Conservation (phyloP, 2,113 vertebrate species). For the Misgurnus anguillicaudatus region DNA sequence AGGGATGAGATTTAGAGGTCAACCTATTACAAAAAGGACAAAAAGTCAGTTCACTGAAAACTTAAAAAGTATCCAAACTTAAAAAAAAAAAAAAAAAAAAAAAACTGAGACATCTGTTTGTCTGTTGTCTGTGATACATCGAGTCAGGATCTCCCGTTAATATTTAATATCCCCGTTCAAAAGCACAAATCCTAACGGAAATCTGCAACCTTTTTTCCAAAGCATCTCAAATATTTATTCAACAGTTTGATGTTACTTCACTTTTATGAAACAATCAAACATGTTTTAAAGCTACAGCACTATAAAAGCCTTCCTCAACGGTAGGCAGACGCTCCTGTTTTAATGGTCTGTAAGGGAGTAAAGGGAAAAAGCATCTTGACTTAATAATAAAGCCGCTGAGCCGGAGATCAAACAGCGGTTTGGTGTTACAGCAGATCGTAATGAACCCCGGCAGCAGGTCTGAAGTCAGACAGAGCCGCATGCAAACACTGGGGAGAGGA, state of each 20-base stretch:
- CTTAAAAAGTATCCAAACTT: neutral
- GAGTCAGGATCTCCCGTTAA: neutral
- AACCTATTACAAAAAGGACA: neutral
- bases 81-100: neutral
- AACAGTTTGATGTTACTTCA: conserved; percentile 25
- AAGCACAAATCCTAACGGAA: conserved; percentile 26
- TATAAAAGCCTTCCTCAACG: neutral
- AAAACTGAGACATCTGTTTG: neutral
- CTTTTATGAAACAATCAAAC: conserved; percentile 33
- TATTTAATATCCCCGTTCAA: conserved; percentile 12
- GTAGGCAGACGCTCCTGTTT: neutral
- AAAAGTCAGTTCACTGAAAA: neutral
- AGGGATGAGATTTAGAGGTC: conserved; percentile 26
- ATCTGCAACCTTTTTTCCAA: conserved; percentile 26
- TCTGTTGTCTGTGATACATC: neutral
- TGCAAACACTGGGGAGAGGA: conserved; percentile 43
- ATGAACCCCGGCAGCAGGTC: conserved; percentile 46
- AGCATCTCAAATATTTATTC: conserved; percentile 40
- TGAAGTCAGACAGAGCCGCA: conserved; percentile 37
- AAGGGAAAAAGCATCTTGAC: neutral
- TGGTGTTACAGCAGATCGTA: conserved; percentile 34
- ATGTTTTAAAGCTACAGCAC: neutral
- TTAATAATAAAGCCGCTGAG: conserved; percentile 49
- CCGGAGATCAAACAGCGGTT: conserved; percentile 53
- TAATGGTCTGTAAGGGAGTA: conserved; percentile 15